Evolutionary conservation across 2,113 vertebrate genomes (phyloP).

Genomic region (Gnathonemus longibarbis): DNA sequence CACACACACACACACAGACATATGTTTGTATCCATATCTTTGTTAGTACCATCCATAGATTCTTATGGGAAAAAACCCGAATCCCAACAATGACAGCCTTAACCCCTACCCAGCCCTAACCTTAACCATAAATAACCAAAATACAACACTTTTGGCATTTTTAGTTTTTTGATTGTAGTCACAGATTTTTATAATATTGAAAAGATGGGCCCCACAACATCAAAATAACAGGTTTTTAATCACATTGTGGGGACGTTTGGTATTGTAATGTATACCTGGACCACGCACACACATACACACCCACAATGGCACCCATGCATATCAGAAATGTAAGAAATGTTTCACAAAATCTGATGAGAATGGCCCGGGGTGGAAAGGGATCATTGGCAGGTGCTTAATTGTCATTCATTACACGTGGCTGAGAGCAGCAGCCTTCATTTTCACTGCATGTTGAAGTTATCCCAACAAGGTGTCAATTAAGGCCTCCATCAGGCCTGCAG

Average conservation of each 20-base stretch:
- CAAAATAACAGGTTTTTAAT: not conserved
- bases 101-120: not conserved
- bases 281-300: not conserved
- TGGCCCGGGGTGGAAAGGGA: not conserved
- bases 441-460: not conserved
- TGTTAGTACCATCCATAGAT: not conserved
- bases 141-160: not conserved
- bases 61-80: not conserved
- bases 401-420: not conserved
- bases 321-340: not conserved
- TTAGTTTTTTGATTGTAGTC: not conserved
- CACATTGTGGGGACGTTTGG: not conserved
- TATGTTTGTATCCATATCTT: not conserved
- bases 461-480: not conserved
- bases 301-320: not conserved
- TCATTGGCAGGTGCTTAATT: not conserved
- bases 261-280: not conserved
- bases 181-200: not conserved
- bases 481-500: not conserved
- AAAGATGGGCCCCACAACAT: not conserved
- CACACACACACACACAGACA: no score
- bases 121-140: not conserved
- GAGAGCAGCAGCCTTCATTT: slow-evolving; percentile 2
- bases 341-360: not conserved
- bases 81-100: not conserved